Evolutionary conservation across 2,888 invertebrate species (phyloP).

Genomic region (Nomada flava): DNA sequence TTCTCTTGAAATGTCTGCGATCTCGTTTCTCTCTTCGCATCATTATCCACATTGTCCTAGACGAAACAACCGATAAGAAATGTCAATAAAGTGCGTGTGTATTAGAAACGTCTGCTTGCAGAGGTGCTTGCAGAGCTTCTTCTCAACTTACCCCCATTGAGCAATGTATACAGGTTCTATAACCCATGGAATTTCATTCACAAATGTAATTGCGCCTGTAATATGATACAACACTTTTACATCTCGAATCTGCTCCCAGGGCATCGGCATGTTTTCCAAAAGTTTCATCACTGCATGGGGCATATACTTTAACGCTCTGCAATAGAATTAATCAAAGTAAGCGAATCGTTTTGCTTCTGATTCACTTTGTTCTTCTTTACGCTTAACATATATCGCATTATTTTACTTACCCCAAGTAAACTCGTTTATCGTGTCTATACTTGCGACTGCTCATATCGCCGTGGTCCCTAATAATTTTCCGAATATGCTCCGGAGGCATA

Average conservation of each 20-base stretch:
- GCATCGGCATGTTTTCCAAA: constrained; percentile 99
- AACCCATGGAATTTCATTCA: constrained; percentile 99
- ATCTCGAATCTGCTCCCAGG: constrained; percentile 99
- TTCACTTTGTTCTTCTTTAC: neutral
- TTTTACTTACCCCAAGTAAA: constrained; percentile 93
- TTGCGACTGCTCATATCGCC: constrained; percentile 99
- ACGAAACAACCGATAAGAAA: neutral
- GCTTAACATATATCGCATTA: neutral
- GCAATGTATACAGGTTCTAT: constrained; percentile 99
- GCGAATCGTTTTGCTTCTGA: neutral
- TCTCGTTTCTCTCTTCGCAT: constrained; percentile 99
- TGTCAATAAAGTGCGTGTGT: neutral
- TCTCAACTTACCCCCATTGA: constrained; percentile 95
- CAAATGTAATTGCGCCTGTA: constrained; percentile 99
- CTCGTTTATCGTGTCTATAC: constrained; percentile 99
- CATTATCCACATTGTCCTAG: constrained; percentile 99
- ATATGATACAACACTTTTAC: constrained; percentile 99
- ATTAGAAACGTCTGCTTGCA: neutral
- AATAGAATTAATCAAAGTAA: constrained; percentile 60
- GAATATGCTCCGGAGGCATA: constrained; percentile 99
- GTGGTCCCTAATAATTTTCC: constrained; percentile 99
- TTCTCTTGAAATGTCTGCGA: constrained; percentile 98
- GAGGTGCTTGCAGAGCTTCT: neutral
- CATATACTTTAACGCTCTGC: constrained; percentile 98
- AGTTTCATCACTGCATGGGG: constrained; percentile 99